Evolutionary conservation across 2,888 invertebrate genomes (phyloP), one percentile per base, ranked within the genome.

Genomic region (Eumacrocentrus americanus): DNA sequence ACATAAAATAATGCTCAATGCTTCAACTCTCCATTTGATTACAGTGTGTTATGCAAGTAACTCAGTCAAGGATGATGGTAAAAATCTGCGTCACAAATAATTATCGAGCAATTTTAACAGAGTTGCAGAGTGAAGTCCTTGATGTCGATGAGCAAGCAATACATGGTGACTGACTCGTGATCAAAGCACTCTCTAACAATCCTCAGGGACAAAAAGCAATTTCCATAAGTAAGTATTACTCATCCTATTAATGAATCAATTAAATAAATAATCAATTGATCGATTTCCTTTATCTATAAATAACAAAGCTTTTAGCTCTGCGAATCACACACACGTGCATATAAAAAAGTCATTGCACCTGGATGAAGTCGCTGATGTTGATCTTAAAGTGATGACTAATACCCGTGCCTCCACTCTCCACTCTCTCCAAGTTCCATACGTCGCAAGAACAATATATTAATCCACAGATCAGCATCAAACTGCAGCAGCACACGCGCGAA

Each of bases 341-440:
- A n/a, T n/a, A n/a, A n/a, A n/a, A 9, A 29, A 29, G 56, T 56
- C 56, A 56, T 34, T 56, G 46, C 38, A 56, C 56, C 56, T 56
- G 56, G 22, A 18, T 37, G n/a, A 29, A 29, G 56, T 56, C 56
- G 46, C 22, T 56, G 46, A 23, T 46, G 46, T 46, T 56, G 56
- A 16, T 29, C 29, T 29, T 29, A 4, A 9, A 56, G 25, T 57
- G 50, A 48, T 48, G 57, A 48, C 40, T 38, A 48, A 48, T 14
- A 46, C 20, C 18, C 44, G 23, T 55, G 44, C 55, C 55, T 20
- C 55, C 55, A 18, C 46, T 18, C n/a, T n/a, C n/a, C 25, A 25
- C 48, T 18, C 51, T 35, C 37, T n/a, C n/a, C n/a, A n/a, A 29
- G 37, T 16, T 25, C 11, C 16, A 12, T 14, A 20, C 20, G 22